phyloP scores from a whole-genome alignment of 2,113 vertebrate species.

The Heterochromis multidens region DNA sequence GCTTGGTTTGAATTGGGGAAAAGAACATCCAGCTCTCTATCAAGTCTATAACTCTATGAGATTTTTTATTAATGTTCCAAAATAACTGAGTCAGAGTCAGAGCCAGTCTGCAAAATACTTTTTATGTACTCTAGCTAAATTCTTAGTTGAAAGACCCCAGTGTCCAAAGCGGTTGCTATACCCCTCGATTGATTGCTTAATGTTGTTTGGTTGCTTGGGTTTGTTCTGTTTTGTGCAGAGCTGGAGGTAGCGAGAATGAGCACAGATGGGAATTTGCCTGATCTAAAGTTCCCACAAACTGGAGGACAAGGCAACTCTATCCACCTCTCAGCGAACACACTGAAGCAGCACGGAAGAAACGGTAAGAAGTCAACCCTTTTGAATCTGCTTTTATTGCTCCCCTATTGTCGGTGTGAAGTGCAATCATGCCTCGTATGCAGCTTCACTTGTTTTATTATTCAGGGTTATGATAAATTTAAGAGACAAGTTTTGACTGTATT shows the following conservation, averaged over 20 bases:
- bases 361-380: slow-evolving; percentile 71
- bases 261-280: slow-evolving; percentile 93
- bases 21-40: not conserved
- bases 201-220: not conserved
- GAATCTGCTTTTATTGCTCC: not conserved
- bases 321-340: slow-evolving; percentile 93
- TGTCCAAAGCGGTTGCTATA: not conserved
- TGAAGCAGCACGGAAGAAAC: slow-evolving; percentile 94
- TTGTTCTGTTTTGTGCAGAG: slow-evolving; percentile 73
- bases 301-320: slow-evolving; percentile 87
- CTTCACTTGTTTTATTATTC: not conserved
- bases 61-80: not conserved
- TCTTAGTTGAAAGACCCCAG: not conserved
- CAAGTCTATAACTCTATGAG: not conserved
- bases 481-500: not conserved
- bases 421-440: not conserved
- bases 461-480: not conserved
- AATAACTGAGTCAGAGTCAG: not conserved
- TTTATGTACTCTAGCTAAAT: not conserved
- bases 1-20: not conserved
- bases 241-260: slow-evolving; percentile 95
- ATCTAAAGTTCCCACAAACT: slow-evolving; percentile 93
- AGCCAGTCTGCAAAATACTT: not conserved
- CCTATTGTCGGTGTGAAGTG: not conserved
- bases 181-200: not conserved